Evolutionary conservation across 2,888 invertebrate genomes (phyloP).

Genomic region (Latheticus oryzae): DNA sequence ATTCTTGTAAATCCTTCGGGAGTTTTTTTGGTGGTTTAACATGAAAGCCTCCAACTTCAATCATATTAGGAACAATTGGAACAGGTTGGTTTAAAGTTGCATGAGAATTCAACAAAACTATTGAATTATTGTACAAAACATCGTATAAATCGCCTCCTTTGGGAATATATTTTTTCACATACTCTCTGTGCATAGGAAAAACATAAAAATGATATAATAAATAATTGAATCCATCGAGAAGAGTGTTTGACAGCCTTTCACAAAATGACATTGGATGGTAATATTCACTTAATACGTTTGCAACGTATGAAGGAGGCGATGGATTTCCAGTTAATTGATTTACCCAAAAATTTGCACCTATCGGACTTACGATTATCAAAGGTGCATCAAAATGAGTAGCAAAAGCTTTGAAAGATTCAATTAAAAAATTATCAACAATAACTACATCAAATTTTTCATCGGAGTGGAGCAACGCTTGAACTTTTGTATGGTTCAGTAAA

Average conservation of each 20-base stretch:
- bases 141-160: conserved; percentile 51
- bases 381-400: conserved; percentile 59
- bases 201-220: conserved; percentile 10
- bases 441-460: conserved; percentile 60
- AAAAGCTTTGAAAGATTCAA: conserved; percentile 64
- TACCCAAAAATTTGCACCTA: conserved; percentile 65
- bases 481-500: conserved; percentile 39
- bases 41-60: conserved; percentile 72
- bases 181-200: conserved; percentile 48
- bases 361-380: conserved; percentile 61
- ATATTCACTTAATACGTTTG: conserved; percentile 63
- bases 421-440: conserved; percentile 64
- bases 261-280: conserved; percentile 66
- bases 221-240: conserved; percentile 20
- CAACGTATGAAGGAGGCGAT: conserved; percentile 67
- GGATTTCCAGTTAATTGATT: conserved; percentile 67
- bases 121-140: conserved; percentile 51
- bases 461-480: conserved; percentile 55
- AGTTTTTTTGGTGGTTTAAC: conserved; percentile 51
- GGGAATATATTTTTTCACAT: conserved; percentile 52
- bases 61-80: conserved; percentile 68
- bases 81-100: conserved; percentile 66
- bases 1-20: conserved; percentile 65
- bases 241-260: conserved; percentile 67
- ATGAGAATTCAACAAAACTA: conserved; percentile 62